Evolutionary conservation across 2,797 vertebrate species (phyloP), one percentile per base, ranked within the genome.

Genomic region (Parauchenoglanis ngamensis): DNA sequence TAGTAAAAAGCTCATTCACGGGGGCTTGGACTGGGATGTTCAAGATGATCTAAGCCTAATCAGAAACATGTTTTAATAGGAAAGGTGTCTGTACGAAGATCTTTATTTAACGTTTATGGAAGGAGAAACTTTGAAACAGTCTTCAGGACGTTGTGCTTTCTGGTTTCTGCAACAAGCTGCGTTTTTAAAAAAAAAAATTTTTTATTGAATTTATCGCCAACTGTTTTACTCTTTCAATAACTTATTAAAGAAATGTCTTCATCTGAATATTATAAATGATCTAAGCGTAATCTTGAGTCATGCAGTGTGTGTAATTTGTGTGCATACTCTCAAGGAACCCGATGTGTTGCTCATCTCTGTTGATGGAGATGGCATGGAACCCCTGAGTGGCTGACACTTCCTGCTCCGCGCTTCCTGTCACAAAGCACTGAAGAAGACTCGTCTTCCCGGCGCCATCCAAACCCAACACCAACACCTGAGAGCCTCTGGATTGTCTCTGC

Each of bases 391-490:
- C 96, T 63, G 94, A 91, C 61, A 94, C 17, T 2, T 96, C 96
- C 89, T 92, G 95, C 87, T 96, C 97, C 86, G 94, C 92, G 2
- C 84, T 92, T 73, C 97, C 96, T 0, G 95, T 96, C 56, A 96
- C 93, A 68, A 98, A 91, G 17, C 95, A 95, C 89, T 96, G 94
- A 19, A 99, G 95, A 83, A 99, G 88, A 68, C 97, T 98, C 4
- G 96, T 97, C 92, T 99, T 99, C n/a, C 98, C 98, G 0, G 97
- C 96, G 72, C 98, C 97, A 1, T 98, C 97, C 89, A 99, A 94
- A 79, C 98, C 98, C 91, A 99, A 93, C 61, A 99, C 97, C 89
- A 99, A 94, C n/a, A 99, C 95, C 94, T 97, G 97, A 15, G 94
- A 96, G 73, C 94, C 67, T 0, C 85, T 85, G 46, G 88, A 77